Evolutionary conservation across 2,113 vertebrate species (phyloP).

Genomic region (Acrocephalus arundinaceus): DNA sequence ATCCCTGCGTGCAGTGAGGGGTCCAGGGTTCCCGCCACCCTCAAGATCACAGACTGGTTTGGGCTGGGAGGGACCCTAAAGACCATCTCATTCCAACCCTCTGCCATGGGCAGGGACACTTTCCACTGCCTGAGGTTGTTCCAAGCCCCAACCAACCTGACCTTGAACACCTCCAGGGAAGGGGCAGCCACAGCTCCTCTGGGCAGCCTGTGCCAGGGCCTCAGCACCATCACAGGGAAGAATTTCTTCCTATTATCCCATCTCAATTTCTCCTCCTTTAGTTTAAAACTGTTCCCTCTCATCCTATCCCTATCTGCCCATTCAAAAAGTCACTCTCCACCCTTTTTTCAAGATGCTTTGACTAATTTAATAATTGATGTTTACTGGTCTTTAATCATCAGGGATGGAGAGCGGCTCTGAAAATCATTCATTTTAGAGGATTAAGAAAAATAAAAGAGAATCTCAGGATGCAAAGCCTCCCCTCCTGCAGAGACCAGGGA

Average conservation of each 20-base stretch:
- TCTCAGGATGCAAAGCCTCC: neutral
- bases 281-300: neutral
- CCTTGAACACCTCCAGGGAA: neutral
- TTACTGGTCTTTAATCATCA: neutral
- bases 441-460: neutral
- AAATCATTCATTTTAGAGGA: neutral
- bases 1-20: rapidly evolving
- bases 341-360: neutral
- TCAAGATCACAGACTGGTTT: neutral
- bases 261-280: neutral
- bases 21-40: neutral
- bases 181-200: neutral
- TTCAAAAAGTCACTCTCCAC: neutral
- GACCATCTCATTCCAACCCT: neutral
- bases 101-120: neutral
- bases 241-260: neutral
- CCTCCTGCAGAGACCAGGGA: neutral
- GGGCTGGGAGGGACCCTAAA: neutral
- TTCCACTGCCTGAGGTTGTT: neutral
- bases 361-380: neutral
- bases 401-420: neutral
- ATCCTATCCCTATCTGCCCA: neutral
- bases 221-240: neutral
- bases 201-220: neutral
- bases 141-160: neutral